Base-by-base conservation (phyloP, 2,797 vertebrate species). In the Poeciliopsis gracilis region DNA sequence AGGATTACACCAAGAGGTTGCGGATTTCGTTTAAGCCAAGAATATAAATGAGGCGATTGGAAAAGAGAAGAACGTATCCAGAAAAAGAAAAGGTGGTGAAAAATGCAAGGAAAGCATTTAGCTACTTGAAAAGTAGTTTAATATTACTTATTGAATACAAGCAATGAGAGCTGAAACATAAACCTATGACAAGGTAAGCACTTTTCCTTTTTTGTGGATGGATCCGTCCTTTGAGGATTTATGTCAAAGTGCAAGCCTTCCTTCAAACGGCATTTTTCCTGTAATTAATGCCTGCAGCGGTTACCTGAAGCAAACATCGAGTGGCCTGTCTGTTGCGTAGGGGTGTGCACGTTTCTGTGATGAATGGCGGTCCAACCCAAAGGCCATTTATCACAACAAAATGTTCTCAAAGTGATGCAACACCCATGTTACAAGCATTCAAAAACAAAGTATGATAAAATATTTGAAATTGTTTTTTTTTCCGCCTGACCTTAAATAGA, bases 1-100 rank as follows among this genome's bases (percentile, higher is more conserved):
- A 82, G 49, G 79, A 73, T 74, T 46, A 66, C 85, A 83, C 47
- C 36, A 41, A 8, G 63, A 75, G 57, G 57, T 53, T 77, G 79
- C 20, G 57, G 59, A 53, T 80, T 82, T 33, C 46, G 69, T 81
- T 81, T 41, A 70, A 66, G 63, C n/a, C 23, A 46, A 38, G 46
- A 49, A 74, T 76, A 75, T 15, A 61, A 46, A 66, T 69, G 71
- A 71, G 38, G 38, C 45, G 72, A 76, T 74, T 67, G n/a, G n/a
- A 53, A 41, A 71, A 36, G 30, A 5, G 70, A 23, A 38, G 53
- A 73, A 57, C 0, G 2, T 3, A 33, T 36, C 2, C 4, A 53
- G 25, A 16, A 38, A 51, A 41, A 69, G 12, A n/a, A 1, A 2
- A 75, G n/a, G 41, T 41, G 36, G 20, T 41, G 36, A 41, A 38